Evolutionary conservation across 2,888 invertebrate genomes (phyloP).

Genomic region (Caenorhabditis virilis): DNA sequence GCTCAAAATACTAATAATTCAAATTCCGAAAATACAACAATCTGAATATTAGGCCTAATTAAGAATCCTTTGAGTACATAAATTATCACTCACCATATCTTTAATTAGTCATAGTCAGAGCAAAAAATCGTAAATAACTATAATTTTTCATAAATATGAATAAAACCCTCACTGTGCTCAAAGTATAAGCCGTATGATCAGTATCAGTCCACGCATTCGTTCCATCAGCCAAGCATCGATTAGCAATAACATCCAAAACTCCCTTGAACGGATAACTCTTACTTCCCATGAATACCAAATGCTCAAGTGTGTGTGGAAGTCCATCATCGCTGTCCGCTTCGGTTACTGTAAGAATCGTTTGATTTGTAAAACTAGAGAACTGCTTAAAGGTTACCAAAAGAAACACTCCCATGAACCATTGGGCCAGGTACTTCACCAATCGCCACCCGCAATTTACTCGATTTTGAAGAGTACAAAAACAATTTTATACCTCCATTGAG

Average conservation of each 20-base stretch:
- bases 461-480: slow-evolving; percentile 41
- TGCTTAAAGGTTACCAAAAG: too few relatives aligned
- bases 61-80: too few relatives aligned
- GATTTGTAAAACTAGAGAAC: slow-evolving; percentile 65
- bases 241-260: slow-evolving; percentile 81
- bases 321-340: slow-evolving; percentile 91
- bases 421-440: slow-evolving; percentile 87
- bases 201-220: slow-evolving; percentile 87
- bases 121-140: not conserved
- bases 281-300: slow-evolving; percentile 87
- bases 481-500: slow-evolving; percentile 42
- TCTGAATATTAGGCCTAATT: too few relatives aligned
- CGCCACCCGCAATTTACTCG: slow-evolving; percentile 76
- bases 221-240: slow-evolving; percentile 73
- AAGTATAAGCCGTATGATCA: slow-evolving; percentile 88
- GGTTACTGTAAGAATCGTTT: slow-evolving; percentile 76
- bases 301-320: slow-evolving; percentile 88
- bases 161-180: slow-evolving; percentile 76
- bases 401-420: slow-evolving; percentile 85
- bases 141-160: not conserved
- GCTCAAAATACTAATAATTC: not conserved
- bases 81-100: too few relatives aligned
- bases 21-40: too few relatives aligned
- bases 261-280: slow-evolving; percentile 78
- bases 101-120: too few relatives aligned